phyloP scores from a whole-genome alignment of 2,888 invertebrate species.

The Pycnomerus fuliginosus region DNA sequence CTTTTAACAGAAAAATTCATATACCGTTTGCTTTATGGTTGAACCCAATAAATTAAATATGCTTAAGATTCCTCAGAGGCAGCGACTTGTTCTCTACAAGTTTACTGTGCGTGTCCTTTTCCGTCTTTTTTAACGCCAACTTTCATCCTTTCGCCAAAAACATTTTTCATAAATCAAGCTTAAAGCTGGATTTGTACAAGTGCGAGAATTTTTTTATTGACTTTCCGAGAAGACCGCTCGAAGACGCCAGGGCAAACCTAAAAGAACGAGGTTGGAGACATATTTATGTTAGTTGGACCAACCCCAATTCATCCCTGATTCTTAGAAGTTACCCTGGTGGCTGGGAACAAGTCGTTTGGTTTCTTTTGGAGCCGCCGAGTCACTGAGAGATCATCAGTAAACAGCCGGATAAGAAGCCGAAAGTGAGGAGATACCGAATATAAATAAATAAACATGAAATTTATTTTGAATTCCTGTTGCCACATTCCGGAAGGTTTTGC shows the following conservation, averaged over 20 bases:
- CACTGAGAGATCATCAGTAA: conserved; percentile 29
- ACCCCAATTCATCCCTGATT: conserved; percentile 33
- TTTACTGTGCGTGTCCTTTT: too few species aligned
- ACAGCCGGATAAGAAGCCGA: conserved; percentile 40
- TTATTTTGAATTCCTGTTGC: conserved; percentile 35
- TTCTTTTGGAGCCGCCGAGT: conserved; percentile 32
- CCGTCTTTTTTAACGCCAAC: too few species aligned
- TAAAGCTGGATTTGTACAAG: too few species aligned
- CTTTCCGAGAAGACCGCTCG: too few species aligned
- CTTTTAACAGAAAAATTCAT: too few species aligned
- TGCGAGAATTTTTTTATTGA: too few species aligned
- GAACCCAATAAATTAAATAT: too few species aligned
- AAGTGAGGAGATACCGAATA: conserved; percentile 39
- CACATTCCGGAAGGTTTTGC: conserved; percentile 28
- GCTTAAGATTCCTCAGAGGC: too few species aligned
- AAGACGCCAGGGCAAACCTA: conserved; percentile 10
- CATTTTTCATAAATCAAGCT: too few species aligned
- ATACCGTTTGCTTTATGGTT: too few species aligned
- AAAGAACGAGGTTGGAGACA: conserved; percentile 13
- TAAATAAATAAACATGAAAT: conserved; percentile 41
- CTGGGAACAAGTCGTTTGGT: conserved; percentile 33
- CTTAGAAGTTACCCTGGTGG: conserved; percentile 40
- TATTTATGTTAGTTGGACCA: conserved; percentile 37
- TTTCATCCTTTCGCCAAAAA: too few species aligned
- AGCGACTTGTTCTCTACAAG: too few species aligned